A percentile compares a stretch with the other conserved stretches of the same genome.
These are phyloP conservation scores for Ceraclea dissimilis DNA, from an alignment of 2,888 invertebrate genomes.

Conservation along the genomic window DNA sequence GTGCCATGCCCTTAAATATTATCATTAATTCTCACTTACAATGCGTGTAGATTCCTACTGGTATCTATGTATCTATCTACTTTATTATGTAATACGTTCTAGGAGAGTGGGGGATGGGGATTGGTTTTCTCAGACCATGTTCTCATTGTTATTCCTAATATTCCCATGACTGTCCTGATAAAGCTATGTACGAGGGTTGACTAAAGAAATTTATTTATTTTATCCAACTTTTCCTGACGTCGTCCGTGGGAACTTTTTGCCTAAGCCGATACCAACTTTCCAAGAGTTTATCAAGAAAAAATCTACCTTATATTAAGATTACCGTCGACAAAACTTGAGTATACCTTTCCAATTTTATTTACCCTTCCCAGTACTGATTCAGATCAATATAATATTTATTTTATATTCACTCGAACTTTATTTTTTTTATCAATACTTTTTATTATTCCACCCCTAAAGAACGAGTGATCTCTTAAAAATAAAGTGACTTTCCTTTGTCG, in stretches of 20 bases:
- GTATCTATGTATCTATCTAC: neutral
- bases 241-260: conserved; percentile 21
- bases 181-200: conserved; percentile 15
- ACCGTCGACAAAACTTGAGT: conserved; percentile 3
- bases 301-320: conserved; percentile 14
- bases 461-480: too few relatives aligned
- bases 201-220: conserved; percentile 24
- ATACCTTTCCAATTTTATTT: neutral
- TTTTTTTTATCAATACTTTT: too few relatives aligned
- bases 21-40: conserved; percentile 25
- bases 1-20: too few relatives aligned
- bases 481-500: too few relatives aligned
- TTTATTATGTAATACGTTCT: neutral
- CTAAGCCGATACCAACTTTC: conserved; percentile 21
- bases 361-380: neutral
- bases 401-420: too few relatives aligned
- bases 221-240: conserved; percentile 20
- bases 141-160: conserved; percentile 23
- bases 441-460: too few relatives aligned
- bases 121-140: neutral
- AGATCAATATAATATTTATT: neutral
- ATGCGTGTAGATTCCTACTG: conserved; percentile 11
- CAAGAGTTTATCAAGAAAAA: conserved; percentile 22
- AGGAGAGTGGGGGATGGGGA: neutral
- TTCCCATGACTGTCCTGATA: conserved; percentile 22